Evolutionary conservation across 2,888 invertebrate genomes (phyloP).

Genomic region (Mythimna albipuncta): DNA sequence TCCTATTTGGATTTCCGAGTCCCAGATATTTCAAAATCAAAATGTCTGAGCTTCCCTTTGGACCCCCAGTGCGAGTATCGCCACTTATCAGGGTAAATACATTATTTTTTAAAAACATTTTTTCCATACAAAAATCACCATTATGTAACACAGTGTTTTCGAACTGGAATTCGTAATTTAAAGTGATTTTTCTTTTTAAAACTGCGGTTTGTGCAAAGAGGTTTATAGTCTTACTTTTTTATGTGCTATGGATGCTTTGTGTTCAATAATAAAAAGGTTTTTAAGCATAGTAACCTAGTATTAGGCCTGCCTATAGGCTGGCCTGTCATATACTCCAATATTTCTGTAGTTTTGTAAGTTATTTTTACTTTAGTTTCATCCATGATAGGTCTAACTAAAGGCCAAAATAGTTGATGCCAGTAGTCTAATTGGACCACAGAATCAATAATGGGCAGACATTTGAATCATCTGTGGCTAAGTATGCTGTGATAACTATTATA

Average conservation of each 20-base stretch:
- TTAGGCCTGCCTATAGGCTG: background rate
- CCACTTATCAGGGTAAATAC: conserved; percentile 94
- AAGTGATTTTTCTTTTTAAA: conserved; percentile 39
- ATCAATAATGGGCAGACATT: background rate
- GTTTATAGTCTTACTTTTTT: background rate
- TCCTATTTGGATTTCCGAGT: conserved; percentile 75
- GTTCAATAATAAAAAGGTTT: background rate
- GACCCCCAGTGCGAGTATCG: conserved; percentile 94
- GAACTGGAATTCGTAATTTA: conserved; percentile 63
- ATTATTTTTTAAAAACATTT: conserved; percentile 32
- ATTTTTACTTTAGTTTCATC: background rate
- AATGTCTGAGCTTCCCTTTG: conserved; percentile 87
- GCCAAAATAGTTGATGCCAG: background rate
- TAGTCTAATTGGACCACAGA: background rate
- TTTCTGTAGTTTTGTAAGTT: background rate
- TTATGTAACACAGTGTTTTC: conserved; percentile 83
- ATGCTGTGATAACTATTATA: no score
- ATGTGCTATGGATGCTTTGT: background rate
- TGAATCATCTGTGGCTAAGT: no score
- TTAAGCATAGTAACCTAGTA: conserved; percentile 31
- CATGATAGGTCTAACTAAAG: background rate
- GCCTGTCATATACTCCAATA: no score
- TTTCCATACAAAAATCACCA: conserved; percentile 55
- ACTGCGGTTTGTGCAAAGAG: conserved; percentile 5
- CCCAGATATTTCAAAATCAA: conserved; percentile 66